Conservation (phyloP, 2,113 vertebrate species). For the Archocentrus centrarchus region DNA sequence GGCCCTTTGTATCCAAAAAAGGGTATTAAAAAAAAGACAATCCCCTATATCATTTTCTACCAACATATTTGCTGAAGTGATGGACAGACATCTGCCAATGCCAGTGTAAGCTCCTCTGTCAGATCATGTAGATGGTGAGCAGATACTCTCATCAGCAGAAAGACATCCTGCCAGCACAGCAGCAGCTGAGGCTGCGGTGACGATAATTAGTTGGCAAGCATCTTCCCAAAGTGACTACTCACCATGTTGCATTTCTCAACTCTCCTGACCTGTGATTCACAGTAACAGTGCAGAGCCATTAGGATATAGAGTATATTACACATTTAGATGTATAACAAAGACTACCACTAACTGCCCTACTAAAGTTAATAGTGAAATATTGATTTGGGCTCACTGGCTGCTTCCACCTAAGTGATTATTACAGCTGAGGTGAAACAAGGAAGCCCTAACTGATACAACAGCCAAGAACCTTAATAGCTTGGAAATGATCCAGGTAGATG, state of each 20-base stretch:
- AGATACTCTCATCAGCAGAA: conserved; percentile 40
- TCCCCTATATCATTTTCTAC: neutral
- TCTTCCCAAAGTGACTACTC: conserved; percentile 29
- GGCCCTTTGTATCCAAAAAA: neutral
- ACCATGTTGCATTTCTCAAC: conserved; percentile 2
- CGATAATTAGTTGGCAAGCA: conserved; percentile 35
- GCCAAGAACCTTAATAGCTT: neutral
- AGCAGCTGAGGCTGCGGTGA: conserved; percentile 22
- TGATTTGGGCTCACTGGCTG: neutral
- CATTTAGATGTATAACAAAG: neutral
- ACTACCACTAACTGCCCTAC: neutral
- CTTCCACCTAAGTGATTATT: neutral
- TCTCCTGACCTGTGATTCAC: neutral
- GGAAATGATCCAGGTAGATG: neutral
- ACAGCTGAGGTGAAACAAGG: neutral
- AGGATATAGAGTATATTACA: neutral
- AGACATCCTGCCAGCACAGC: conserved; percentile 49
- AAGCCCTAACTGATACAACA: neutral
- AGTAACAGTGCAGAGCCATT: neutral
- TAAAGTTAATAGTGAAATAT: neutral
- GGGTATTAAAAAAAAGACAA: neutral
- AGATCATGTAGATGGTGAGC: conserved; percentile 24
- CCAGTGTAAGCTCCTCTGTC: neutral
- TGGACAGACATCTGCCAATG: neutral
- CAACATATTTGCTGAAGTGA: neutral